phyloP scores from a whole-genome alignment of 1,140 invertebrate genomes.

The Apolygus lucorum region DNA sequence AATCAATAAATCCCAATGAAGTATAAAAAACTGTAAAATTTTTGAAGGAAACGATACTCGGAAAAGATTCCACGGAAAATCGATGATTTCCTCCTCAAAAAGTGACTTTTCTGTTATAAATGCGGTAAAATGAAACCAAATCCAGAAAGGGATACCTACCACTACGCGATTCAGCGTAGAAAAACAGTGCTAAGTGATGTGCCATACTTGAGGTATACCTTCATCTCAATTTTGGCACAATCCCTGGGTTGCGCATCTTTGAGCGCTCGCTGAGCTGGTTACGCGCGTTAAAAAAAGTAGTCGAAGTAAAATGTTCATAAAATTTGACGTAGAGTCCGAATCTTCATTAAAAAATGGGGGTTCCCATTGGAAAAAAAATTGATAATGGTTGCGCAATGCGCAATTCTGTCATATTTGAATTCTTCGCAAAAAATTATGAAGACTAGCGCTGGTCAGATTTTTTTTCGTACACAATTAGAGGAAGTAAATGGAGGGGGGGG shows the following conservation, averaged over 20 bases:
- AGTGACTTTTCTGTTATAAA: too few species aligned
- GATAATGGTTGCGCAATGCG: neutral
- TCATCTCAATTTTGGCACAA: neutral
- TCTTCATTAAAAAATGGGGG: neutral
- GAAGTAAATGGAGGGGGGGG: neutral
- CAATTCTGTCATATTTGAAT: neutral
- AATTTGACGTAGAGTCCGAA: neutral
- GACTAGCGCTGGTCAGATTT: neutral
- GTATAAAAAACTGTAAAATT: too few species aligned
- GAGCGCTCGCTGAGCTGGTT: neutral
- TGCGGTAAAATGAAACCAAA: neutral
- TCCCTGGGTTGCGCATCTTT: neutral
- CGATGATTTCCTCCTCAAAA: too few species aligned
- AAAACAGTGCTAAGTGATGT: neutral
- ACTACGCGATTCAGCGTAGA: neutral
- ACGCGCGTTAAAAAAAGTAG: neutral
- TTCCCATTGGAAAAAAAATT: neutral
- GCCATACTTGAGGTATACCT: neutral
- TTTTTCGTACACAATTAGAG: neutral
- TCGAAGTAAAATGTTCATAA: neutral
- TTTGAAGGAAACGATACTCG: too few species aligned
- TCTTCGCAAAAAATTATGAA: neutral
- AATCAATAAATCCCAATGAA: too few species aligned
- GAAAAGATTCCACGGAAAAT: too few species aligned
- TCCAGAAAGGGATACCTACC: neutral